Evolutionary conservation across 1,140 invertebrate species (phyloP).

Genomic region (Aphelinus certus): DNA sequence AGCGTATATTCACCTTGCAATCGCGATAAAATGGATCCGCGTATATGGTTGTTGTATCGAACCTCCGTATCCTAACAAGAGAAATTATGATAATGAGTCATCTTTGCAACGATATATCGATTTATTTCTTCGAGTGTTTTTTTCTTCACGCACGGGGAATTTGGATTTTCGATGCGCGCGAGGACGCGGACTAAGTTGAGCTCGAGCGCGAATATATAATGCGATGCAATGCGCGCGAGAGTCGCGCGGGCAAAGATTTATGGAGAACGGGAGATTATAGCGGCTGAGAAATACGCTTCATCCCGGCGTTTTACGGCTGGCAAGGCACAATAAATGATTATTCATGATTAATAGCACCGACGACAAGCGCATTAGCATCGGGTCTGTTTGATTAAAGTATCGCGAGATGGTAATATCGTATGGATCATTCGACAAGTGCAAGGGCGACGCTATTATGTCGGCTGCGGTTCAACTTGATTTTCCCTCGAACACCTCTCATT

Average conservation of each 20-base stretch:
- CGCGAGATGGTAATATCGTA: constrained; percentile 25
- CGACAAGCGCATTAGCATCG: constrained; percentile 39
- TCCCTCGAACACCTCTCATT: neutral
- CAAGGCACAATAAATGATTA: constrained; percentile 37
- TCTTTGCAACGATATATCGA: too few species aligned
- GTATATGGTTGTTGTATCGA: too few species aligned
- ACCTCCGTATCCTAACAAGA: too few species aligned
- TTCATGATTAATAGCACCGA: constrained; percentile 33
- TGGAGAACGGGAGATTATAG: constrained; percentile 42
- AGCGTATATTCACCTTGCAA: too few species aligned
- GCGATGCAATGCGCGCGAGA: constrained; percentile 14
- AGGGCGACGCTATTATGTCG: too few species aligned
- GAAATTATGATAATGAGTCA: too few species aligned
- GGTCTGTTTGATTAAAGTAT: constrained; percentile 29
- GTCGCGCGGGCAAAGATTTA: constrained; percentile 45
- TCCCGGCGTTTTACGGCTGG: constrained; percentile 35
- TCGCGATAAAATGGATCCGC: too few species aligned
- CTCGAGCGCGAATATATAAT: constrained; percentile 13
- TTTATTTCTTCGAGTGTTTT: too few species aligned
- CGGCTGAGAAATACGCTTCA: constrained; percentile 33
- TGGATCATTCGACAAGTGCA: constrained; percentile 30
- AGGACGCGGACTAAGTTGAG: constrained; percentile 6
- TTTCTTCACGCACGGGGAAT: neutral
- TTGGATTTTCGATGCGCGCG: constrained; percentile 13
- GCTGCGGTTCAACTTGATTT: too few species aligned